A percentile compares a stretch with the other conserved stretches of the same genome.
These are phyloP conservation scores for Cremastinae sp. DNA, from an alignment of 2,888 invertebrate genomes.

Conservation along the genomic window DNA sequence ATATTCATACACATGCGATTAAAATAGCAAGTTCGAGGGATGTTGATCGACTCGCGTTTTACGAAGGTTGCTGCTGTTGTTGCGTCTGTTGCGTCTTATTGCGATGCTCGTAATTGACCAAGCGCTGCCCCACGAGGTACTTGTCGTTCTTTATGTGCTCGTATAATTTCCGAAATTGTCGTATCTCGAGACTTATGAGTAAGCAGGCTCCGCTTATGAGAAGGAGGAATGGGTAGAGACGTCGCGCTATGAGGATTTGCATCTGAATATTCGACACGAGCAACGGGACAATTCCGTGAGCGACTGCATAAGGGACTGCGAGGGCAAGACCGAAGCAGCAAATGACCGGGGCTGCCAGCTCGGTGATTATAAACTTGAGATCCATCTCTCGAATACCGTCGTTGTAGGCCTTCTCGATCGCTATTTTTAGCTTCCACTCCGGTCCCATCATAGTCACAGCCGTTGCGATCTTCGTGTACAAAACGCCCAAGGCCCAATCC, in stretches of 20 bases:
- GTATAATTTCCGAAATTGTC: conserved; percentile 96
- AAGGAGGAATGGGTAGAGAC: conserved; percentile 94
- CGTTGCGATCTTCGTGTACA: conserved; percentile 98
- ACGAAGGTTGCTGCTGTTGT: conserved; percentile 65
- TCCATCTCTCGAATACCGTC: conserved; percentile 97
- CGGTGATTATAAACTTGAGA: conserved; percentile 90
- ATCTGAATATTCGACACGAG: conserved; percentile 84
- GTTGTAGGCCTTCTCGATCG: conserved; percentile 95
- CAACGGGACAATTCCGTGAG: conserved; percentile 88
- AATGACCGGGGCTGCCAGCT: conserved; percentile 94
- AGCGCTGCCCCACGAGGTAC: conserved; percentile 96
- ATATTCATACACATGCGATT: conserved; percentile 5
- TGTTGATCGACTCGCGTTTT: conserved; percentile 71
- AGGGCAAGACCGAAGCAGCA: conserved; percentile 93
- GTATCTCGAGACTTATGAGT: conserved; percentile 91
- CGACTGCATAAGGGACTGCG: conserved; percentile 95
- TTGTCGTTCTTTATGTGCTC: conserved; percentile 99
- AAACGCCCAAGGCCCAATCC: conserved; percentile 98
- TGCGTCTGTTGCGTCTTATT: conserved; percentile 81
- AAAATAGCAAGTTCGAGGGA: conserved; percentile 25
- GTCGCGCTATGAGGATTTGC: conserved; percentile 89
- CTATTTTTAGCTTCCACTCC: conserved; percentile 95
- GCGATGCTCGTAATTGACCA: conserved; percentile 97
- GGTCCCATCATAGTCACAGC: conserved; percentile 99
- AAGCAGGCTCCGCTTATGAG: conserved; percentile 85